Base-by-base conservation (phyloP, 2,113 vertebrate species). In the Coreoperca whiteheadi region DNA sequence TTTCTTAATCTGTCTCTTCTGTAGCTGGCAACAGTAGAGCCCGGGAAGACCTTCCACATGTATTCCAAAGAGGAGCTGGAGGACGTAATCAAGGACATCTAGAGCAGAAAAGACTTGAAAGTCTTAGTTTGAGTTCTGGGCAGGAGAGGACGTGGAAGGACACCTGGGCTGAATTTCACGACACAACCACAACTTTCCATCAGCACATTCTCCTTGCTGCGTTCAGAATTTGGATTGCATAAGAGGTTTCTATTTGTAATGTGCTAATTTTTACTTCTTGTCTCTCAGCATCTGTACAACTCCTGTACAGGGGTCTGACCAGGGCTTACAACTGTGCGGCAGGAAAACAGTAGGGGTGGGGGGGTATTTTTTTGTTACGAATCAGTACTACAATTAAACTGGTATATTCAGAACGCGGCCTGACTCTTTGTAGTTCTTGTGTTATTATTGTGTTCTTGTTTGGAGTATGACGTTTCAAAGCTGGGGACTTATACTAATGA, bases 21-120 rank as follows among this genome's bases (percentile, higher is more conserved):
- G 1, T 86, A 99, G 98, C 95, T 99, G 54, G 98, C 98, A 76
- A 99, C 97, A 0, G 93, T 99, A 92, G 97, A 99, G 89, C 98
- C 98, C 0, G 97, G 97, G 20, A 97, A 97, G 95, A 98, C 97
- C 83, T 99, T 99, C 95, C 98, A 99, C 94, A 99, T 99, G 98
- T 99, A 96, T 95, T 97, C 97, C 37, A 99, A 99, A 95, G 98
- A 99, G 89, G 98, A 99, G 92, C 97, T 99, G 21, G 98, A 99
- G 86, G 98, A 99, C 41, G 98, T 98, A 78, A 99, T 99, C 94
- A 99, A 99, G 93, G 98, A 99, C 90, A 99, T 99, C 93, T 99
- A 96, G 95, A 95, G 64, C 30, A 60, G 65, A 70, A 81, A 39
- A 70, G 46, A 79, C 79, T 82, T 79, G 39, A 10, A 39, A 59